A percentile compares a stretch with the other conserved stretches of the same genome.
phyloP scores from a whole-genome alignment of 2,797 vertebrate species.

The Hemibagrus guttatus region DNA sequence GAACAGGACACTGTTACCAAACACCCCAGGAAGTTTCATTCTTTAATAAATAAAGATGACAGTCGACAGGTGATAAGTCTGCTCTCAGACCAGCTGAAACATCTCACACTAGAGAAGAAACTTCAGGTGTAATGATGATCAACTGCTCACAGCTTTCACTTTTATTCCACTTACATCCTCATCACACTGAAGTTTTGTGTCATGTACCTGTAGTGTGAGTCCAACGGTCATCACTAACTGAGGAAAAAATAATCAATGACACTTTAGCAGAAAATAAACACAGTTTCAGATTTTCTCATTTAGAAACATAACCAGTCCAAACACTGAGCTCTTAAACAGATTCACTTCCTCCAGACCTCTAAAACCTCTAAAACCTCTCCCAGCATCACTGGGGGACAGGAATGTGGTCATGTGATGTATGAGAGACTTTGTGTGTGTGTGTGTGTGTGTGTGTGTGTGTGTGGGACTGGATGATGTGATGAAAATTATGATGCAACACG shows the following conservation, averaged over 20 bases:
- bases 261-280: background rate
- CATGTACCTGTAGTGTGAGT: no score
- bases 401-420: background rate
- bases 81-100: slow-evolving; percentile 27
- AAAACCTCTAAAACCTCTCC: no score
- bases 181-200: no score
- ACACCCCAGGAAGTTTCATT: background rate
- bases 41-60: background rate
- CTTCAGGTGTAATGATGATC: background rate
- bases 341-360: background rate
- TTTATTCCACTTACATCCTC: background rate
- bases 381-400: background rate
- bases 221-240: background rate
- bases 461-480: background rate
- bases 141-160: background rate
- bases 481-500: background rate
- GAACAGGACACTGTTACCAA: background rate
- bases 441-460: no score
- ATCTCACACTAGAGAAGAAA: background rate
- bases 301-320: background rate
- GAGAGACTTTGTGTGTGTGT: no score
- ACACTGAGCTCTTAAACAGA: background rate
- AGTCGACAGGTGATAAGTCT: slow-evolving; percentile 31
- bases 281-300: background rate
- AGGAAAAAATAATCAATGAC: background rate